Evolutionary conservation across 2,888 invertebrate species (phyloP), one percentile per base, ranked within the genome.

Genomic region (Drosophila longiperda): DNA sequence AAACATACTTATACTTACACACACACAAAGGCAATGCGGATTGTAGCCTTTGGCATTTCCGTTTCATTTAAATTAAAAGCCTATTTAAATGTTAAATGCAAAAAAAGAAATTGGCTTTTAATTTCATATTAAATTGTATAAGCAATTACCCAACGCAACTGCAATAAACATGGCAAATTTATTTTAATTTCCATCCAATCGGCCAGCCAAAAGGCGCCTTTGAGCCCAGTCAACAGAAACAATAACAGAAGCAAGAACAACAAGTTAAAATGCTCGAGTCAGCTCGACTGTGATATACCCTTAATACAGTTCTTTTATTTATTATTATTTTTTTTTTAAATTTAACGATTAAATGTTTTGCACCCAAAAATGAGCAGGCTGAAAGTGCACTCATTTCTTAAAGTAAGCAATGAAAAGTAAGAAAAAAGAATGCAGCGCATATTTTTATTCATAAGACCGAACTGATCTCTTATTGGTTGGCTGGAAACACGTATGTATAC

Each of bases 81-180:
- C 83, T 81, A 81, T 83, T 88, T 86, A 86, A 88, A 84, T 86
- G 78, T 82, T 82, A 82, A 80, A 80, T 78, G 82, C 55, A 74
- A 38, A 84, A 82, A 60, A 73, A 75, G 29, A 29, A 80, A 38
- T 57, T 80, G 76, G 72, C 82, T 87, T 87, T 89, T 89, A 86
- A 89, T 89, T 87, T 84, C 82, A 74, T 73, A 84, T 85, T 84
- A 87, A 85, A 89, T 85, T 85, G 84, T 87, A 82, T 86, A 85
- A 82, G 89, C 85, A 89, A 82, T 89, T 86, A 84, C 71, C 80
- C 78, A 89, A 78, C 74, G 85, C 78, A 74, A 85, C 89, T 84
- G 84, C 85, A 85, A 89, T 85, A 85, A 89, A 84, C 89, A 88
- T 72, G 66, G 69, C 38, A 73, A 89, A 89, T 85, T 89, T 89